Conservation (phyloP, 2,797 vertebrate genomes). For the Lycodopsis pacificus region DNA sequence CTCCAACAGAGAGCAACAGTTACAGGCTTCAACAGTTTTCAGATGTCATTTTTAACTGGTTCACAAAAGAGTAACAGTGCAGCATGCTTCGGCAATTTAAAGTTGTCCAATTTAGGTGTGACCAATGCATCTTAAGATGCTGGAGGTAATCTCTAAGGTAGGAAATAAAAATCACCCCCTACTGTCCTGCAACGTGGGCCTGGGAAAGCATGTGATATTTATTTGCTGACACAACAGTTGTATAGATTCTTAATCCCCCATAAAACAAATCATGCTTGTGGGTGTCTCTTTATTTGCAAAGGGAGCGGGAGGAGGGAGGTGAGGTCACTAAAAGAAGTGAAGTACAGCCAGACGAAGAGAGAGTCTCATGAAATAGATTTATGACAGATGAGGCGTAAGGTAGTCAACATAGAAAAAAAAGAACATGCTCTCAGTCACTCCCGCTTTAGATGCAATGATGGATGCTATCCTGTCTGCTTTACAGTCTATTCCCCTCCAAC, state of each 20-base stretch:
- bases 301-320: conserved; percentile 24
- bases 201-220: conserved; percentile 46
- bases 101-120: conserved; percentile 56
- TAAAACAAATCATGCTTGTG: conserved; percentile 75
- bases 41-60: conserved; percentile 20
- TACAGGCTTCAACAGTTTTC: conserved; percentile 29
- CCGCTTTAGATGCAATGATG: conserved; percentile 49
- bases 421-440: conserved; percentile 77
- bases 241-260: conserved; percentile 42
- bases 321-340: conserved; percentile 60
- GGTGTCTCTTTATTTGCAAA: conserved; percentile 59
- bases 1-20: conserved; percentile 36
- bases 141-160: conserved; percentile 19
- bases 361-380: conserved; percentile 65
- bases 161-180: conserved; percentile 25
- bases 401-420: conserved; percentile 47
- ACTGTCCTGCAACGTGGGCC: conserved; percentile 48
- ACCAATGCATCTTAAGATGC: conserved; percentile 45
- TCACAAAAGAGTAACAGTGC: conserved; percentile 41
- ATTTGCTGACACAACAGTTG: conserved; percentile 36
- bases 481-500: conserved; percentile 37
- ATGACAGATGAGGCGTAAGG: conserved; percentile 54
- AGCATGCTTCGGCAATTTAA: conserved; percentile 59
- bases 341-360: conserved; percentile 63
- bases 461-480: conserved; percentile 57